Base-by-base conservation (phyloP, 2,888 invertebrate species). In the Octonoba sinensis region DNA sequence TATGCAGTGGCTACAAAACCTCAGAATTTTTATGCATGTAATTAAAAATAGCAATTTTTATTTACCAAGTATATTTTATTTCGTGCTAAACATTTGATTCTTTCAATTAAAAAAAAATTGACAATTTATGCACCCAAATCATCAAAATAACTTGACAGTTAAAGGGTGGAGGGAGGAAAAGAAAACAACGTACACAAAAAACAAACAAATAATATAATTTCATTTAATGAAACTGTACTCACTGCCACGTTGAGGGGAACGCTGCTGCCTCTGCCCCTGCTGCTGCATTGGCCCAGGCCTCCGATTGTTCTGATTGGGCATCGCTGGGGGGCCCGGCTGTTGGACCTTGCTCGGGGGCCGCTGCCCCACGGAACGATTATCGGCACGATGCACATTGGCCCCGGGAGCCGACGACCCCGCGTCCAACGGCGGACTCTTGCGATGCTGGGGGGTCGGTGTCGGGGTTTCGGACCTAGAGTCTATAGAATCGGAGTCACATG, bases 361-460 rank as follows among this genome's bases (percentile, higher is more conserved):
- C 49, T 73, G 73, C 6, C 73, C 69, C n/a, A 67, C 47, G 24
- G 57, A 67, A 24, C 79, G 65, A 18, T 81, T 73, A n/a, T 59
- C 20, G 6, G 66, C 57, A 49, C 44, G 46, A 8, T 72, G 67
- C 13, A 67, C 66, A 44, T 66, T 72, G 36, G 22, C 16, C 20
- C 60, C 44, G 3, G 95, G 94, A 88, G 96, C 96, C 85, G 93
- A 92, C 1, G 95, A 36, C 20, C 60, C 44, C 0, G 95, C 94
- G 88, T 96, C 96, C 85, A 93, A 92, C 1, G 95, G 94, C 70
- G 95, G 95, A 86, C 95, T 95, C 89, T 94, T 95, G 87, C 95
- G 91, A 20, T 82, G 84, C 46, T 84, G 84, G 12, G 82, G 82
- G 13, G 85, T 86, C 75, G 85, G 85, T 59, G 88, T 87, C 8